Conservation (phyloP, 2,113 vertebrate genomes). For the Rhabdomys dilectus region DNA sequence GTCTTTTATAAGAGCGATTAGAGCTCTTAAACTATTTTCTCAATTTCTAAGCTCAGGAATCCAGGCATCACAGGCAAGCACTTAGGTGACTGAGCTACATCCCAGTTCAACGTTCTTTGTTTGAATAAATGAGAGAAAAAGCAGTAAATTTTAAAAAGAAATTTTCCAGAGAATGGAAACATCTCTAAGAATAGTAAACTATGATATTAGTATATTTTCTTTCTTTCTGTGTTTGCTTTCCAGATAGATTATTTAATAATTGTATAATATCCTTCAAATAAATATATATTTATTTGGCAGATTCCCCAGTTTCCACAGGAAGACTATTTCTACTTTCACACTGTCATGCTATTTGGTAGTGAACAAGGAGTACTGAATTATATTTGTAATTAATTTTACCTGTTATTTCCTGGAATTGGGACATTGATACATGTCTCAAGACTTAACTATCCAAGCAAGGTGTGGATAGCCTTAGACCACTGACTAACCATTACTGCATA, state of each 20-base stretch:
- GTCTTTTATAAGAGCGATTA: background rate
- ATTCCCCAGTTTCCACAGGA: background rate
- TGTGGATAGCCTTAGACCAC: background rate
- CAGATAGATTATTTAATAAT: background rate
- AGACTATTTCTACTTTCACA: background rate
- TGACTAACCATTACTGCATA: background rate
- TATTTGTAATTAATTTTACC: background rate
- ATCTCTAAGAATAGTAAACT: background rate
- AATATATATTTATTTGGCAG: background rate
- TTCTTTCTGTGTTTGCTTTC: background rate
- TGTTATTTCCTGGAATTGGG: background rate
- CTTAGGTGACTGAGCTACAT: background rate
- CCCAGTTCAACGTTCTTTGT: background rate
- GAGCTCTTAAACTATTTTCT: background rate
- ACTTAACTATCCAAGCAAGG: background rate
- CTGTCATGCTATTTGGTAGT: background rate
- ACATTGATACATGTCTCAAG: no score
- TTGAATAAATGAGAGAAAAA: background rate
- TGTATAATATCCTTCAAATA: background rate
- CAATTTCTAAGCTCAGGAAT: background rate
- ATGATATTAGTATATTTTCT: background rate
- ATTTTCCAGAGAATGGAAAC: background rate
- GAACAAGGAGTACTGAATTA: background rate
- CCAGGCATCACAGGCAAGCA: background rate
- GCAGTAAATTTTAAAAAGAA: background rate